phyloP scores from a whole-genome alignment of 2,888 invertebrate species.

The Zaprionus lineosus region DNA sequence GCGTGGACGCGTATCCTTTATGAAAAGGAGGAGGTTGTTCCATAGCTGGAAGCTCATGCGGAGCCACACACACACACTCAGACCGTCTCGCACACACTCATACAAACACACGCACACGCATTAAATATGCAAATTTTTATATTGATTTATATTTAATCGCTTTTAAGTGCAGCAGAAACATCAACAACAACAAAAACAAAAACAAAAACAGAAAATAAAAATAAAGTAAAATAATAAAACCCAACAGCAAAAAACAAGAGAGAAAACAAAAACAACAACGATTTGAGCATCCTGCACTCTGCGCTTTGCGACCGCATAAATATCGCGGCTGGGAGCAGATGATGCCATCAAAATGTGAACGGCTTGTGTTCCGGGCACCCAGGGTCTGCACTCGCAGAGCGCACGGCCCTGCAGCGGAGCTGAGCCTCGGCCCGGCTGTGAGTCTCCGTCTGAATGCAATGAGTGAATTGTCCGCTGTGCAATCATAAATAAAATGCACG shows the following conservation, averaged over 20 bases:
- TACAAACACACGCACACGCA: slow-evolving; percentile 15
- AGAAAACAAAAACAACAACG: background rate
- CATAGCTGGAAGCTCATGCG: slow-evolving; percentile 23
- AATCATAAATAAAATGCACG: slow-evolving; percentile 78
- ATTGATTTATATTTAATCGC: slow-evolving; percentile 78
- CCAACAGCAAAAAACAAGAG: slow-evolving; percentile 2
- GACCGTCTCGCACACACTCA: slow-evolving; percentile 23
- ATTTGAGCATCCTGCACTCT: slow-evolving; percentile 4
- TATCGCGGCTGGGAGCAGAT: slow-evolving; percentile 53
- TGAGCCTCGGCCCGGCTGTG: background rate
- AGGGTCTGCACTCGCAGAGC: too few relatives aligned
- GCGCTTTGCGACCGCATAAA: slow-evolving; percentile 42
- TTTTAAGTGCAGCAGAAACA: slow-evolving; percentile 63
- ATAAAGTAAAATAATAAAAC: background rate
- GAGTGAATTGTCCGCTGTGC: slow-evolving; percentile 58
- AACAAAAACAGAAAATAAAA: slow-evolving; percentile 3
- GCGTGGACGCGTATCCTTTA: slow-evolving; percentile 30
- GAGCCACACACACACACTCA: slow-evolving; percentile 1
- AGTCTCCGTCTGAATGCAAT: slow-evolving; percentile 36
- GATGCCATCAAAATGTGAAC: slow-evolving; percentile 60
- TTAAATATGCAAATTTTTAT: slow-evolving; percentile 70
- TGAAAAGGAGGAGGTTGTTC: slow-evolving; percentile 45
- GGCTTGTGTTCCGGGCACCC: slow-evolving; percentile 15
- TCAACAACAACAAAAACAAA: slow-evolving; percentile 4
- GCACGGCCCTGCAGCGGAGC: background rate